Evolutionary conservation across 2,113 vertebrate genomes (phyloP), one percentile per base, ranked within the genome.

Genomic region (Cnemophilus loriae): DNA sequence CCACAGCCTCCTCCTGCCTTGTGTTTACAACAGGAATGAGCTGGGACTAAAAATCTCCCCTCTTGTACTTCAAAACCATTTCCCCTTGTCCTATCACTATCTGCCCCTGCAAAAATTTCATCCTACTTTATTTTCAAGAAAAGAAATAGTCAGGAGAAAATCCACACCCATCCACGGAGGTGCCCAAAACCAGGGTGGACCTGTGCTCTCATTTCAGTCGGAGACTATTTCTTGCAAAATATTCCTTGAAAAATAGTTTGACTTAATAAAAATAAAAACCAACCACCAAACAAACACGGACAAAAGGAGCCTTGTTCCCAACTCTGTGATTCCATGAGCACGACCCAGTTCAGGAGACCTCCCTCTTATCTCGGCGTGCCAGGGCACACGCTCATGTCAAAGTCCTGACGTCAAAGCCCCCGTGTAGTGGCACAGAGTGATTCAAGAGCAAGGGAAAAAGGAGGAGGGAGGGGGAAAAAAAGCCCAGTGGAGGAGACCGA

Each of bases 271-370:
- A 76, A 39, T 16, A 23, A 50, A 78, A 71, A 22, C 22, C 47
- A 23, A n/a, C 3, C 35, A 26, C 37, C 47, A 39, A 37, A 16
- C 17, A 52, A 12, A 35, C 2, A n/a, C 0, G 2, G 79, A 95
- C 74, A 95, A 94, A 95, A 90, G 79, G 49, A 65, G 87, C 93
- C 68, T 84, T 96, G 91, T 92, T 92, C 78, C 78, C 65, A 70
- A 44, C 2, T 5, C 46, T 11, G 39, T 1, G 55, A 52, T 11
- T 80, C 63, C 92, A 26, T 1, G 47, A 85, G 78, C 8, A 8
- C 3, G 4, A 65, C 35, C 33, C 17, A 64, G 79, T 0, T 11
- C 21, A 16, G 95, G 53, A 89, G 92, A 44, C 7, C 75, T 92
- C 91, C 79, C 67, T 61, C 65, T 16, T 0, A 1, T 4, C 73